A percentile compares a stretch with the other conserved stretches of the same genome.
These are phyloP conservation scores for Nettapus auritus DNA, from an alignment of 2,113 vertebrate genomes.

Conservation along the genomic window DNA sequence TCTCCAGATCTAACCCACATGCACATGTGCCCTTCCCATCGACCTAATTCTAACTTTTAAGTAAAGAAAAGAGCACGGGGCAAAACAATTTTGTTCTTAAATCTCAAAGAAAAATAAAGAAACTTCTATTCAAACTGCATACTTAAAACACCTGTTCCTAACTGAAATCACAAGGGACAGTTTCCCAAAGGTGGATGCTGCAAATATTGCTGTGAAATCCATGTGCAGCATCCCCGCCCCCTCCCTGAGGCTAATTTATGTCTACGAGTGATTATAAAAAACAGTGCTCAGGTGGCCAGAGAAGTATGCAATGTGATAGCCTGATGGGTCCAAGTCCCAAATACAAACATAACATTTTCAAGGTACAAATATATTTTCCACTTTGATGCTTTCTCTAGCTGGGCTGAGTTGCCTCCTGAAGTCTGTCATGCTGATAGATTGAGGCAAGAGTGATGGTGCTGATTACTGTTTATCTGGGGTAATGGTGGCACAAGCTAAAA, in stretches of 20 bases:
- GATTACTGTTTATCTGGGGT: neutral
- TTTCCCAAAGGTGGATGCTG: neutral
- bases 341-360: fast-evolving
- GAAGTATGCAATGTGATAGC: fast-evolving
- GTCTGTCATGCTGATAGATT: neutral
- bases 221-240: neutral
- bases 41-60: neutral
- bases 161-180: neutral
- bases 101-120: neutral
- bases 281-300: neutral
- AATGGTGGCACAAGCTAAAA: neutral
- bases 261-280: neutral
- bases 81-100: neutral
- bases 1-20: neutral
- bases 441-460: neutral
- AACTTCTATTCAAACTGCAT: neutral
- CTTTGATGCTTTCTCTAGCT: neutral
- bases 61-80: neutral
- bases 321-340: neutral
- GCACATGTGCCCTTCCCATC: neutral
- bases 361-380: neutral
- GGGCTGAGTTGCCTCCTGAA: neutral
- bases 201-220: neutral
- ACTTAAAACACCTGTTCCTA: constrained; percentile 22
- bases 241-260: neutral